Conservation (phyloP, 37 sponge, comb jelly and placozoan species). For the Halichondria panicea region DNA sequence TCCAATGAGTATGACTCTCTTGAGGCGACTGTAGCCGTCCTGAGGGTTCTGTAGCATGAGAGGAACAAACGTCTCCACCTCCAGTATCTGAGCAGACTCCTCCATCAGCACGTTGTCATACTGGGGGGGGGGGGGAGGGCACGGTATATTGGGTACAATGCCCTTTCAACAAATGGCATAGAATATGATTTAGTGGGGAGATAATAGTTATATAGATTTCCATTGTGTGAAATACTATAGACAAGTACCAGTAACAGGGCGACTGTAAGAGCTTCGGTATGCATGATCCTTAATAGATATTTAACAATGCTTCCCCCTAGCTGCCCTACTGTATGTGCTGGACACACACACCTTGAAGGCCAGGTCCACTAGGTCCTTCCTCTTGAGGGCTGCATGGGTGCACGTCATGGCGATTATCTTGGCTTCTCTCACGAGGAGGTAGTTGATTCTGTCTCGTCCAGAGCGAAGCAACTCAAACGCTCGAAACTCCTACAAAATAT, state of each 20-base stretch:
- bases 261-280: too few species aligned
- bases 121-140: slow-evolving; percentile 24
- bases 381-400: slow-evolving; percentile 97
- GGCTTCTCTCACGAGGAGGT: slow-evolving; percentile 94
- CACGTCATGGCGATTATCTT: slow-evolving; percentile 99
- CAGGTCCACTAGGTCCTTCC: slow-evolving; percentile 93
- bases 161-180: too few species aligned
- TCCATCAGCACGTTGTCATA: slow-evolving; percentile 99
- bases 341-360: slow-evolving; percentile 77
- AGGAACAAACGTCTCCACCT: slow-evolving; percentile 99
- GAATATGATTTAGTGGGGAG: too few species aligned
- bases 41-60: slow-evolving; percentile 96
- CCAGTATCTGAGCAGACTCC: slow-evolving; percentile 98
- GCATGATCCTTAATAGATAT: too few species aligned
- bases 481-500: slow-evolving; percentile 70
- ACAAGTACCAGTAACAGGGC: too few species aligned
- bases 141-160: too few species aligned
- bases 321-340: neutral
- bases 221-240: neutral
- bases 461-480: slow-evolving; percentile 96
- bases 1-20: slow-evolving; percentile 95
- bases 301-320: too few species aligned
- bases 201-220: neutral
- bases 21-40: slow-evolving; percentile 88
- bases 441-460: slow-evolving; percentile 90